Evolutionary conservation across 2,113 vertebrate genomes (phyloP).

Genomic region (Neodontobutis hainanensis): DNA sequence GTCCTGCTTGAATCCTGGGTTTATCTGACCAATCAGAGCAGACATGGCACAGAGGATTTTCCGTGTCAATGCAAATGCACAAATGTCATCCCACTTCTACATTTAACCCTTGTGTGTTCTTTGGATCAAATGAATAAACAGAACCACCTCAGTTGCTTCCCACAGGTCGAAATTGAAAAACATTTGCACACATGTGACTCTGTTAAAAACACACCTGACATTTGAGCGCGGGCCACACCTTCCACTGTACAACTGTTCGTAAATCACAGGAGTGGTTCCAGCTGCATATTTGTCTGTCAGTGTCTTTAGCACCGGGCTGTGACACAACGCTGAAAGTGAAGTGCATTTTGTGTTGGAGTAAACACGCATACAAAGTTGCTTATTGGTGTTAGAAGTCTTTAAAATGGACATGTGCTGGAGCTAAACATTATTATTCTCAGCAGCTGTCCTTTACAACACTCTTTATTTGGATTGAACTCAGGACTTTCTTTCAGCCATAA

Average conservation of each 20-base stretch:
- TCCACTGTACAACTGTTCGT: not conserved
- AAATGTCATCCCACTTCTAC: not conserved
- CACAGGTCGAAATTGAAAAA: conserved; percentile 4
- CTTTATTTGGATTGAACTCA: too few relatives aligned
- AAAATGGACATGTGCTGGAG: too few relatives aligned
- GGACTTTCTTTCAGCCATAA: too few relatives aligned
- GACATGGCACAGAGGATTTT: too few relatives aligned
- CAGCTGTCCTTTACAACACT: too few relatives aligned
- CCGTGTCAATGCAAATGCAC: too few relatives aligned
- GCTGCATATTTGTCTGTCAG: conserved; percentile 9
- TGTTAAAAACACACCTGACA: not conserved
- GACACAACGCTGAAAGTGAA: not conserved
- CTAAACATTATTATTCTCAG: too few relatives aligned
- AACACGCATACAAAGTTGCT: too few relatives aligned
- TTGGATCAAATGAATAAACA: not conserved
- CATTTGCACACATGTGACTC: not conserved
- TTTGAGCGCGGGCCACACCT: conserved; percentile 11
- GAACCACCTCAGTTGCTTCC: not conserved
- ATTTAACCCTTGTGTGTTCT: not conserved
- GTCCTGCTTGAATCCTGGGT: too few relatives aligned
- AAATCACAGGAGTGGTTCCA: not conserved
- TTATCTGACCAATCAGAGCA: too few relatives aligned
- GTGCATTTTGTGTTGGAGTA: too few relatives aligned
- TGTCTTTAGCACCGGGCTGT: not conserved
- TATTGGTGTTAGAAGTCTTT: too few relatives aligned